These are phyloP conservation scores for Brachyhypopomus gauderio DNA, from an alignment of 2,113 vertebrate species.

Conservation along the genomic window DNA sequence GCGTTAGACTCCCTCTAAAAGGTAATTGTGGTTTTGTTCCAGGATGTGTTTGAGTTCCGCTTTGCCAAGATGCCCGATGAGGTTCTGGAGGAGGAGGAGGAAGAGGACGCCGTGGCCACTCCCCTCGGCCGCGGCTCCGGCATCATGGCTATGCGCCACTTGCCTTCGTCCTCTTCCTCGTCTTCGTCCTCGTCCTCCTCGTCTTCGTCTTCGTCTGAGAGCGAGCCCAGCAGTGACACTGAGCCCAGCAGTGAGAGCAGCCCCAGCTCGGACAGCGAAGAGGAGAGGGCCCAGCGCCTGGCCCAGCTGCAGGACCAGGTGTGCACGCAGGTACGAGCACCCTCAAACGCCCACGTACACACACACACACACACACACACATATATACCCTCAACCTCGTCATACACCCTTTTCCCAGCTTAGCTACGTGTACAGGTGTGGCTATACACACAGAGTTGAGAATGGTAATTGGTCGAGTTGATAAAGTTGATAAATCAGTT, in stretches of 20 bases:
- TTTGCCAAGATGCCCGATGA: conserved; percentile 96
- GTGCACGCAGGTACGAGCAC: conserved; percentile 73
- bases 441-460: no score
- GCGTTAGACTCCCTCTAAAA: background rate
- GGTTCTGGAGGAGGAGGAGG: conserved; percentile 73
- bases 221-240: conserved; percentile 85
- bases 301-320: conserved; percentile 95
- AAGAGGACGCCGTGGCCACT: conserved; percentile 71
- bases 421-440: no score
- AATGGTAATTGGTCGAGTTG: background rate
- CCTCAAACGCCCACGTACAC: background rate
- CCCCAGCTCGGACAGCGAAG: conserved; percentile 88
- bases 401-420: no score
- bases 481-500: background rate
- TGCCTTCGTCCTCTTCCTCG: conserved; percentile 72
- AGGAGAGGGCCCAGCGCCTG: conserved; percentile 88
- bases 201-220: conserved; percentile 80
- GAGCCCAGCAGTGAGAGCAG: conserved; percentile 83
- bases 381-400: no score
- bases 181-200: conserved; percentile 80
- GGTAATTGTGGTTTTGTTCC: conserved; percentile 11
- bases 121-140: conserved; percentile 64
- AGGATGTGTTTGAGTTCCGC: conserved; percentile 95
- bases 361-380: background rate
- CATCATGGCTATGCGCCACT: conserved; percentile 62